Base-by-base conservation (phyloP, 2,888 invertebrate genomes). In the Apodemia zela region DNA sequence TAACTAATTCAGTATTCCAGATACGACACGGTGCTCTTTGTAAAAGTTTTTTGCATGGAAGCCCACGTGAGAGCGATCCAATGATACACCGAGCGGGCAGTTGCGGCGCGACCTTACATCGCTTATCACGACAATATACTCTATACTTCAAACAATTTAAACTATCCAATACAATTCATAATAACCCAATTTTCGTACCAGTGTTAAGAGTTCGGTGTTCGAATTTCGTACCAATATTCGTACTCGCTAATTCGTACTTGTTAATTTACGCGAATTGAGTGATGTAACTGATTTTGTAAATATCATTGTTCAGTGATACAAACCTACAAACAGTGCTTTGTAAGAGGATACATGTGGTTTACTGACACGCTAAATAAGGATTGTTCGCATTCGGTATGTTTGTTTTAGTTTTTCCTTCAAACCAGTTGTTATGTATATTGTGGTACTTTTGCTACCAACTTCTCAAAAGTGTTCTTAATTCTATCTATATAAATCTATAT, bases 21-120 rank as follows among this genome's bases (percentile, higher is more conserved):
- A 17, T 47, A 74, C 72, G 84, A 82, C 71, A 81, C 71, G 38
- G 73, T 78, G 75, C 76, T 85, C 86, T 85, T 72, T 76, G 80
- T 82, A 78, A 81, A 82, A 78, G 81, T 82, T 87, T 84, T 87
- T 88, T 89, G 89, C 89, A 86, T 87, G 81, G 76, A 75, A 77
- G 77, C 81, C 79, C 87, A 88, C 89, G 87, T 89, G 87, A 85
- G 79, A 73, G 82, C 82, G 82, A 81, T 76, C 82, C 77, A 81
- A 81, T 83, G 85, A 82, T 83, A 87, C 76, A 80, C 75, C 80
- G 78, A 15, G 25, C 54, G 54, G 54, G 54, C 54, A 57, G 54
- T 57, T 29, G 54, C 54, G 7, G 69, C 79, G 84, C 87, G 84
- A 83, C 89, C 87, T 87, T 82, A 78, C 82, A 66, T 66, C 85